A percentile compares a stretch with the other conserved stretches of the same genome.
Evolutionary conservation across 2,888 invertebrate genomes (phyloP).

Genomic region (Zygothrica quintamaculata): DNA sequence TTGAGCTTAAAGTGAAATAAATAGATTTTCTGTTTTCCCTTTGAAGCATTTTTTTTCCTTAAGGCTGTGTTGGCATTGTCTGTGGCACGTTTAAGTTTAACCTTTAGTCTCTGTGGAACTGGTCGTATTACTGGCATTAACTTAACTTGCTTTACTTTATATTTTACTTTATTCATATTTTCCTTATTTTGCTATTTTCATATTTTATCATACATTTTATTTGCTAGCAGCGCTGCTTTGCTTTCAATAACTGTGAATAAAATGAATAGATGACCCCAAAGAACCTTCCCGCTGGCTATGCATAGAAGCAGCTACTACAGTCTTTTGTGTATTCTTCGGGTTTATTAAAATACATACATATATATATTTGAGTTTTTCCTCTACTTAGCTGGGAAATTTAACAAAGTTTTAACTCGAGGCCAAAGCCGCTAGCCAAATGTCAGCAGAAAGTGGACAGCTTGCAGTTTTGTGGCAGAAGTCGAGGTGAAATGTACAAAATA

Average conservation of each 20-base stretch:
- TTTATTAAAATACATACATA: conserved; percentile 60
- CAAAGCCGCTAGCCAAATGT: conserved; percentile 65
- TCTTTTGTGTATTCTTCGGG: conserved; percentile 41
- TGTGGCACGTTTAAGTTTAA: conserved; percentile 15
- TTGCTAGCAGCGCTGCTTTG: conserved; percentile 57
- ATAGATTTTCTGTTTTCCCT: conserved; percentile 10
- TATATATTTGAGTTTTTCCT: conserved; percentile 21
- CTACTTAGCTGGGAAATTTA: conserved; percentile 47
- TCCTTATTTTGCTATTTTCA: conserved; percentile 19
- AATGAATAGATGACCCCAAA: conserved; percentile 55
- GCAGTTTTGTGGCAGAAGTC: conserved; percentile 34
- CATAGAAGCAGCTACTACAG: conserved; percentile 20
- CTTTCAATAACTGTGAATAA: conserved; percentile 73
- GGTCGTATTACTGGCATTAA: conserved; percentile 4
- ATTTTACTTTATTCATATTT: neutral
- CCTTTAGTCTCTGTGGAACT: conserved; percentile 25
- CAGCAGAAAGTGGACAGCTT: conserved; percentile 60
- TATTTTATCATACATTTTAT: conserved; percentile 64
- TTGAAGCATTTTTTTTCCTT: conserved; percentile 9
- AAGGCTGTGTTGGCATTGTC: conserved; percentile 7
- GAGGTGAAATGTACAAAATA: conserved; percentile 19
- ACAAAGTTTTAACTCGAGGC: conserved; percentile 45
- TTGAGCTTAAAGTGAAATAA: too few species aligned
- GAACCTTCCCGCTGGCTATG: conserved; percentile 57
- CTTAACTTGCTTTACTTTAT: conserved; percentile 2